These are phyloP conservation scores for Aricia agestis DNA, from an alignment of 1,140 invertebrate genomes.

Conservation along the genomic window DNA sequence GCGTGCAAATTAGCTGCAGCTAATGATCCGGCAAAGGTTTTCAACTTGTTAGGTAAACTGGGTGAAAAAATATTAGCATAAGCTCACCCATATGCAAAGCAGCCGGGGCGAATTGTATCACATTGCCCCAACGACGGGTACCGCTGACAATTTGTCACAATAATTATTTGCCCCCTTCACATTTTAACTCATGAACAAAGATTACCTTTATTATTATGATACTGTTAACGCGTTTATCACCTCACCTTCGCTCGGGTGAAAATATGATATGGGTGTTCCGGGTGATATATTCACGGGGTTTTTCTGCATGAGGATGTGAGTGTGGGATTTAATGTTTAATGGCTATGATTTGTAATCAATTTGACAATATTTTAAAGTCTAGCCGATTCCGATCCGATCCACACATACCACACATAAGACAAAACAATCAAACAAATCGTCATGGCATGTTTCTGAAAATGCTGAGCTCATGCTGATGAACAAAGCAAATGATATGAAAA, in stretches of 20 bases:
- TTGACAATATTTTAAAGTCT: no score
- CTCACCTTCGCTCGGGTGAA: background rate
- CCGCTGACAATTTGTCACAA: constrained; percentile 70
- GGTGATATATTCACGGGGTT: background rate
- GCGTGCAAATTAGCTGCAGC: constrained; percentile 74
- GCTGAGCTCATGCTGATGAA: background rate
- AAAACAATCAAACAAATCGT: no score
- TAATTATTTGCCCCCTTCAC: constrained; percentile 59
- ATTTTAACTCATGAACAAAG: constrained; percentile 32
- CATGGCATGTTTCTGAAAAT: no score
- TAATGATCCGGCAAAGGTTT: constrained; percentile 75
- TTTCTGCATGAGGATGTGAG: background rate
- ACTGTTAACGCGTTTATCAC: background rate
- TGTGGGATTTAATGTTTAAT: background rate
- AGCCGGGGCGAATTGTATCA: constrained; percentile 71
- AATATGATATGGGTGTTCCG: background rate
- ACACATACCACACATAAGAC: no score
- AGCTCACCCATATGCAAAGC: constrained; percentile 69
- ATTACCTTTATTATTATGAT: constrained; percentile 17
- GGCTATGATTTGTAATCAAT: no score
- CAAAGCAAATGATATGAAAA: background rate
- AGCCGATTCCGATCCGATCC: no score
- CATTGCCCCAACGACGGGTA: constrained; percentile 68
- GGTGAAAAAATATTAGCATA: constrained; percentile 74
- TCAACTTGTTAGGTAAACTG: constrained; percentile 69